phyloP scores from a whole-genome alignment of 1,140 invertebrate species.

The Drosophila arawakana region DNA sequence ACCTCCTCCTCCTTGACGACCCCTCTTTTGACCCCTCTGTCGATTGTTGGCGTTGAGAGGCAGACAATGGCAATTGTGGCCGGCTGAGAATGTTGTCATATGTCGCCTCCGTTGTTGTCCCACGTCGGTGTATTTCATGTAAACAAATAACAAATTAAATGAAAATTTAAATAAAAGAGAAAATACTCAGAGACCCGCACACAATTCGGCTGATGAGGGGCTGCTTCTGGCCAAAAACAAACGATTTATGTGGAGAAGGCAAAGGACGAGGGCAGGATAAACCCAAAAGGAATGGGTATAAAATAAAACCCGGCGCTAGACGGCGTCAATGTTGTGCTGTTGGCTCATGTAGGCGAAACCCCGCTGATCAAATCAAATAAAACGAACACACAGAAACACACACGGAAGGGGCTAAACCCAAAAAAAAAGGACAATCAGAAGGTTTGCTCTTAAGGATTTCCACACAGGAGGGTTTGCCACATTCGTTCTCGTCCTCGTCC shows the following conservation, averaged over 20 bases:
- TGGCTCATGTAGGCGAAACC: slow-evolving; percentile 76
- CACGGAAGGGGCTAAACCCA: slow-evolving; percentile 24
- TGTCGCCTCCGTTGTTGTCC: slow-evolving; percentile 74
- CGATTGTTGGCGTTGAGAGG: slow-evolving; percentile 39
- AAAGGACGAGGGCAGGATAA: slow-evolving; percentile 61
- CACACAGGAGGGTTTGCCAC: slow-evolving; percentile 50
- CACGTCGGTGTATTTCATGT: slow-evolving; percentile 76
- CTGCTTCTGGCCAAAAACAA: slow-evolving; percentile 42
- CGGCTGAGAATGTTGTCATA: slow-evolving; percentile 82
- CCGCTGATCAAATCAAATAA: slow-evolving; percentile 83
- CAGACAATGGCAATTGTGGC: slow-evolving; percentile 80
- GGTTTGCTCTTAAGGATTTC: slow-evolving; percentile 71
- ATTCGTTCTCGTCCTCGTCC: too few species aligned
- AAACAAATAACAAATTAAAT: slow-evolving; percentile 84
- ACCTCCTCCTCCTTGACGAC: background rate
- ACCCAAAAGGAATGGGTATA: slow-evolving; percentile 46
- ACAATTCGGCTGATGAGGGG: slow-evolving; percentile 21
- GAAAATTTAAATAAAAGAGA: slow-evolving; percentile 80
- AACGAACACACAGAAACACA: slow-evolving; percentile 70
- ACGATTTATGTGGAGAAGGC: slow-evolving; percentile 71
- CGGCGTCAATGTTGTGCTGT: slow-evolving; percentile 48
- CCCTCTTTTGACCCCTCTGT: too few species aligned
- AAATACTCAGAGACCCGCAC: slow-evolving; percentile 39
- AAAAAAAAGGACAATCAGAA: slow-evolving; percentile 70
- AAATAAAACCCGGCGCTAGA: slow-evolving; percentile 54